A percentile compares a stretch with the other conserved stretches of the same genome.
phyloP scores from a whole-genome alignment of 2,113 vertebrate species.

The Chionodraco myersi region DNA sequence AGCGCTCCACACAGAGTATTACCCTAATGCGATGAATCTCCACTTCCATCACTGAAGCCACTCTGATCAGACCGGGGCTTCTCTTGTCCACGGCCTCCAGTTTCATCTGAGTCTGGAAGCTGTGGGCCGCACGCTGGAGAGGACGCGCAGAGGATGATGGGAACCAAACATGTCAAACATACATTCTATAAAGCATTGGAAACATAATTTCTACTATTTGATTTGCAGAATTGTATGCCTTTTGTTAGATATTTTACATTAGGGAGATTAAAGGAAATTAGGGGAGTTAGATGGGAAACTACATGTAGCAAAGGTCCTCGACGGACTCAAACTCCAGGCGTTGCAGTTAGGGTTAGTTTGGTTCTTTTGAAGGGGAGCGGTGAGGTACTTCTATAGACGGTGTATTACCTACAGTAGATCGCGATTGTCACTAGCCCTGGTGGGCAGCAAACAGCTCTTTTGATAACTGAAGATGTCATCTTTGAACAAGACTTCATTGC shows the following conservation, averaged over 20 bases:
- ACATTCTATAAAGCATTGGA: neutral
- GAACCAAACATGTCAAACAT: constrained; percentile 3
- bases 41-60: constrained; percentile 93
- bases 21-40: constrained; percentile 98
- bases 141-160: neutral
- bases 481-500: no score
- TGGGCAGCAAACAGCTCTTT: no score
- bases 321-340: neutral
- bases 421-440: no score
- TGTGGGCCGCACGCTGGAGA: constrained; percentile 88
- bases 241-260: neutral
- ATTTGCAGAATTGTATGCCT: neutral
- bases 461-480: no score
- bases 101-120: constrained; percentile 95
- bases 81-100: constrained; percentile 95
- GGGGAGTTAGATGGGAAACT: neutral
- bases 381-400: no score
- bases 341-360: neutral
- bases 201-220: neutral
- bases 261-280: neutral
- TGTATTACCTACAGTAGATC: no score
- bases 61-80: constrained; percentile 92
- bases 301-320: neutral
- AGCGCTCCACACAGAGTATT: neutral
- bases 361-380: no score